These are phyloP conservation scores for Phocoena sinus DNA, from an alignment of 2,113 vertebrate genomes.

Conservation along the genomic window DNA sequence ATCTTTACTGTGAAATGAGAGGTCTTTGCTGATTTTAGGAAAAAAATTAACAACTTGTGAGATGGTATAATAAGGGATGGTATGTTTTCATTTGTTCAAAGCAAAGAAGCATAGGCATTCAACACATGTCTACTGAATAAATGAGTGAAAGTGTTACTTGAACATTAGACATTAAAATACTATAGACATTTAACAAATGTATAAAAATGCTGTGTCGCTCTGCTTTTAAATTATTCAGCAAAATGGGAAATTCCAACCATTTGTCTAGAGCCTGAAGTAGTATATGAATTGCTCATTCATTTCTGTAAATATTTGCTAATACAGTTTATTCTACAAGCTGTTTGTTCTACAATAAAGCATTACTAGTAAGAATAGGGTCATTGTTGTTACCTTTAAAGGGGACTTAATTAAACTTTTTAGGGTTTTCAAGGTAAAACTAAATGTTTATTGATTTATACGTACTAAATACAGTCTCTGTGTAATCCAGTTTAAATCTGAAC, in stretches of 20 bases:
- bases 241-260: neutral
- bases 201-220: neutral
- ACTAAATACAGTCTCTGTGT: neutral
- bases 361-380: neutral
- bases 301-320: neutral
- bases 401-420: neutral
- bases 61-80: neutral
- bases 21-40: neutral
- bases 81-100: neutral
- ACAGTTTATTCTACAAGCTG: neutral
- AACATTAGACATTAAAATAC: neutral
- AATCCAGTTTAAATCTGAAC: constrained; percentile 19
- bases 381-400: neutral
- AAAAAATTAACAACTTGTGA: neutral
- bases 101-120: neutral
- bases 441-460: neutral
- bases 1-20: neutral
- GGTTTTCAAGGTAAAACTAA: neutral
- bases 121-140: neutral
- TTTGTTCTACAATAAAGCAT: neutral
- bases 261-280: neutral
- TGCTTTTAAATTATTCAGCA: neutral
- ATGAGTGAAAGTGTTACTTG: neutral
- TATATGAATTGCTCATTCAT: neutral
- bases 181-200: neutral